Percentiles rank a stretch among this genome's conserved stretches.
phyloP scores from a whole-genome alignment of 2,888 invertebrate species.

The Eupithecia centaureata region DNA sequence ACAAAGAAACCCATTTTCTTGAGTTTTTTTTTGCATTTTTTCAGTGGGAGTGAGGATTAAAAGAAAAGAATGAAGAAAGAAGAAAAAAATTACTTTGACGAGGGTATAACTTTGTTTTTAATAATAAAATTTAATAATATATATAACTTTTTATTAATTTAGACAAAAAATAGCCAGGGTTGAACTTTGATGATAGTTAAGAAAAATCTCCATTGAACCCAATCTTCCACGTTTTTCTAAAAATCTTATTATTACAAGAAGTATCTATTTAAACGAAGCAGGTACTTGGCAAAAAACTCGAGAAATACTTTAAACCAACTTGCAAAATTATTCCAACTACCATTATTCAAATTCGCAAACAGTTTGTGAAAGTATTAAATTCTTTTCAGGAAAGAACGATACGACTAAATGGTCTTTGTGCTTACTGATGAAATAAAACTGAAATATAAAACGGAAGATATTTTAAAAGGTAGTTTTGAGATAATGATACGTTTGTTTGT shows the following conservation, averaged over 20 bases:
- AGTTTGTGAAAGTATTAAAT: constrained; percentile 45
- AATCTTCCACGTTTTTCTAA: not conserved
- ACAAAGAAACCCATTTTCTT: too few relatives aligned
- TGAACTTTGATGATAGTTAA: too few relatives aligned
- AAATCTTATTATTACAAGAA: not conserved
- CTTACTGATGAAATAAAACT: constrained; percentile 29
- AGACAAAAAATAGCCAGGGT: too few relatives aligned
- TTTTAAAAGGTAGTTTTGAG: constrained; percentile 18
- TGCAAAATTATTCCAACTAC: constrained; percentile 39
- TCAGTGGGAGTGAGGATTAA: too few relatives aligned
- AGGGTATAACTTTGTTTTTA: too few relatives aligned
- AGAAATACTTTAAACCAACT: constrained; percentile 23
- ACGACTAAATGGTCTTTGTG: constrained; percentile 34
- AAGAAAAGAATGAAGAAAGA: too few relatives aligned
- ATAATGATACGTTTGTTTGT: constrained; percentile 14
- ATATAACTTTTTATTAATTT: too few relatives aligned
- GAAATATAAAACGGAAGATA: constrained; percentile 12
- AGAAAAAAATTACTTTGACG: too few relatives aligned
- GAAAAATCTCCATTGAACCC: too few relatives aligned
- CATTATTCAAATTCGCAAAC: constrained; percentile 47
- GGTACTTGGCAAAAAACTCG: not conserved
- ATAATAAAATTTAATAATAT: too few relatives aligned
- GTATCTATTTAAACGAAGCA: not conserved
- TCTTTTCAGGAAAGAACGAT: constrained; percentile 41
- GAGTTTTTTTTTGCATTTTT: too few relatives aligned